These are phyloP conservation scores for Zaprionus camerounensis DNA, from an alignment of 1,140 invertebrate species.

Conservation along the genomic window DNA sequence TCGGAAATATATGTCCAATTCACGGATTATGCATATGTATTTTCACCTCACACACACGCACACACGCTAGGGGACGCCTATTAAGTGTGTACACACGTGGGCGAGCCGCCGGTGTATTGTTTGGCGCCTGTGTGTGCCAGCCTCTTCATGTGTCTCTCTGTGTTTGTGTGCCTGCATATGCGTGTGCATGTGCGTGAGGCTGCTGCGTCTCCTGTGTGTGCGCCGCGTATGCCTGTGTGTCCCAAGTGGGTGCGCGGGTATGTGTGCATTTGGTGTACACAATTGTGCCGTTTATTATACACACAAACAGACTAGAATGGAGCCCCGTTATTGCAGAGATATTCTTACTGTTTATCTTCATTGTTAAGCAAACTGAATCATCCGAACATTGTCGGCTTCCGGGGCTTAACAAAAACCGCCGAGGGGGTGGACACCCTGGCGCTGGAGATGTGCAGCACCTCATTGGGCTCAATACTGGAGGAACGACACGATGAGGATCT, in stretches of 20 bases:
- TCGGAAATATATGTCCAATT: not conserved
- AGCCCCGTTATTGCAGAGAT: not conserved
- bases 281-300: conserved; percentile 34
- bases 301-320: not conserved
- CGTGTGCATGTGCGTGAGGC: conserved; percentile 51
- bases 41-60: conserved; percentile 26
- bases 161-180: conserved; percentile 25
- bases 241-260: conserved; percentile 16
- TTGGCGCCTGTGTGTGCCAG: conserved; percentile 16
- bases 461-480: conserved; percentile 90
- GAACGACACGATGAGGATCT: conserved; percentile 86
- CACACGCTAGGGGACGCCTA: conserved; percentile 1
- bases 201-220: conserved; percentile 43
- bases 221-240: conserved; percentile 2
- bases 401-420: conserved; percentile 87
- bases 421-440: conserved; percentile 89
- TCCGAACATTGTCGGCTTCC: conserved; percentile 93
- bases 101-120: conserved; percentile 35
- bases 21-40: conserved; percentile 32
- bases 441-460: conserved; percentile 89
- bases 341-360: not conserved
- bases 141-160: conserved; percentile 2
- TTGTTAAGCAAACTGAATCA: conserved; percentile 88
- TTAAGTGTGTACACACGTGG: conserved; percentile 40
- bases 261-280: conserved; percentile 53